phyloP scores from a whole-genome alignment of 2,888 invertebrate species.

The Xanthorhoe designata region DNA sequence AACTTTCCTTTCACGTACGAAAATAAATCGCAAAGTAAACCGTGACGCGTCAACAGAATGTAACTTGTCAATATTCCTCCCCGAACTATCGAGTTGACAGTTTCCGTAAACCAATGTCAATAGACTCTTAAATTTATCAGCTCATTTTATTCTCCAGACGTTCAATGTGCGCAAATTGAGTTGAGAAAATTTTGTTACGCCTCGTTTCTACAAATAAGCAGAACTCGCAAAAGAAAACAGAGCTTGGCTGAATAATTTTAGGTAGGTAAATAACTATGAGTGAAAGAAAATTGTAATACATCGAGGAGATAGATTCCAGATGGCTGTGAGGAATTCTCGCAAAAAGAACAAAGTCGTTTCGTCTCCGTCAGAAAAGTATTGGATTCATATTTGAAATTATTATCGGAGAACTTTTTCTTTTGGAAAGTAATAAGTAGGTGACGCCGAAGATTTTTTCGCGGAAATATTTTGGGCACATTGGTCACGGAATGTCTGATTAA shows the following conservation, averaged over 20 bases:
- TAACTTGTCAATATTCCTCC: conserved; percentile 31
- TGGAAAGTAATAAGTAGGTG: conserved; percentile 42
- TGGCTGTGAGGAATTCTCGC: conserved; percentile 56
- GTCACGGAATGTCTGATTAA: conserved; percentile 37
- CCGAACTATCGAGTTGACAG: conserved; percentile 31
- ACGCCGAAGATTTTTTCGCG: conserved; percentile 27
- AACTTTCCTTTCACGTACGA: conserved; percentile 48
- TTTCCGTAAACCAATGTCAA: conserved; percentile 39
- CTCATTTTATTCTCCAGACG: conserved; percentile 65
- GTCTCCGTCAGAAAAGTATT: conserved; percentile 55
- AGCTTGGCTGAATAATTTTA: conserved; percentile 56
- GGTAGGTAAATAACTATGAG: conserved; percentile 60
- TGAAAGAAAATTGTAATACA: conserved; percentile 64
- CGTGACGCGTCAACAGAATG: conserved; percentile 33
- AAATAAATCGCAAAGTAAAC: conserved; percentile 40
- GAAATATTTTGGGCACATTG: conserved; percentile 34
- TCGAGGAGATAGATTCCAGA: conserved; percentile 65
- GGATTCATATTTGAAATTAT: conserved; percentile 53
- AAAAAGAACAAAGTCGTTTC: conserved; percentile 60
- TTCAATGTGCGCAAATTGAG: conserved; percentile 67
- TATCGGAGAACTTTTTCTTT: conserved; percentile 43
- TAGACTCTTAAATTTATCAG: conserved; percentile 46
- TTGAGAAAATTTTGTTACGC: conserved; percentile 63
- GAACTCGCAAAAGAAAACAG: conserved; percentile 59
- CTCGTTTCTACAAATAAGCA: conserved; percentile 65